Evolutionary conservation across 2,113 vertebrate genomes (phyloP), one percentile per base, ranked within the genome.

Genomic region (Tinamus guttatus): DNA sequence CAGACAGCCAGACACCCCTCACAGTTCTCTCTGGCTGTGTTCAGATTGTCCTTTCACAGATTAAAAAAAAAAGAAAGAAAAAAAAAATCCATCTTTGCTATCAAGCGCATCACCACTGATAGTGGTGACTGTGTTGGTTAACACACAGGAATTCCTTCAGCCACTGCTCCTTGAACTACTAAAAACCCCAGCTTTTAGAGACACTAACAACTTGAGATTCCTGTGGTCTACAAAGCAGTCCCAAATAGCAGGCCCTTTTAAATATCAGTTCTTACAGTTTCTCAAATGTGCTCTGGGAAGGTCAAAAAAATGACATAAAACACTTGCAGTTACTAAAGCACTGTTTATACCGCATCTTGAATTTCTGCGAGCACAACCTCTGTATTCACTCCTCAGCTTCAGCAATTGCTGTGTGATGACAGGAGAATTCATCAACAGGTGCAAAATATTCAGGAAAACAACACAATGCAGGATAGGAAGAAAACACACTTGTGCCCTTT

Each of bases 111-210:
- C 16, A 64, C 21, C 28, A 34, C 34, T 13, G 21, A 64, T 0
- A 65, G 52, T 68, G 79, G 56, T 2, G 18, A 49, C 17, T 47
- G 11, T 8, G 7, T 4, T 14, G 22, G 12, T 47, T 30, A 85
- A 47, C 20, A 8, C 8, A 8, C 8, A 43, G 36, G 19, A 21
- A 69, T 73, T 25, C 43, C 9, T 43, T 32, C 54, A 40, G 25
- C 9, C 7, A 0, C 43, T 58, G 73, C 28, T 75, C 9, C 0
- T 65, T n/a, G 24, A 47, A 71, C 15, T 40, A n/a, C 28, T 34
- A 22, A 0, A 30, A 30, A 2, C 22, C n/a, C 52, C 40, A 32
- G 22, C 22, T 84, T 70, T 49, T 69, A 84, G 83, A 83, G 30
- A 34, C 51, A 34, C n/a, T 45, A 15, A n/a, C 7, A 52, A 10